Evolutionary conservation across 1,140 invertebrate genomes (phyloP).

Genomic region (Hyphantria cunea): DNA sequence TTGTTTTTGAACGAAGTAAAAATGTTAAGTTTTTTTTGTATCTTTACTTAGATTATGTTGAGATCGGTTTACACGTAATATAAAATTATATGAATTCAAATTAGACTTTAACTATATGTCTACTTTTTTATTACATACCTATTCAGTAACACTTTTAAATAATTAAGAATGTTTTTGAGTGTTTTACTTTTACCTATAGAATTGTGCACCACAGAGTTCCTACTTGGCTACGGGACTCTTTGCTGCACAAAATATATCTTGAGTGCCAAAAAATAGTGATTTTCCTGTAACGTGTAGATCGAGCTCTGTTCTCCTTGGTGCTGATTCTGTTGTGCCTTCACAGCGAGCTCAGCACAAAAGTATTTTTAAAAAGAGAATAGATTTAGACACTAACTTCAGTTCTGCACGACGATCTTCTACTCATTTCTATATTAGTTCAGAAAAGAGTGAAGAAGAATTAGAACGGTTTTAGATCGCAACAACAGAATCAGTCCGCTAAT

Average conservation of each 20-base stretch:
- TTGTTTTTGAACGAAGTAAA: conserved; percentile 11
- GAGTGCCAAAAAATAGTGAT: neutral
- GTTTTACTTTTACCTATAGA: neutral
- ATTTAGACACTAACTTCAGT: too few relatives aligned
- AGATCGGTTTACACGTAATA: conserved; percentile 2
- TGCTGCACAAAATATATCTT: neutral
- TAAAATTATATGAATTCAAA: neutral
- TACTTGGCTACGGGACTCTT: neutral
- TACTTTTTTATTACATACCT: neutral
- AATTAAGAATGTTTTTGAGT: neutral
- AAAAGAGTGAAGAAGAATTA: too few relatives aligned
- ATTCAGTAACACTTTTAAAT: neutral
- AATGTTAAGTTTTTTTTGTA: conserved; percentile 43
- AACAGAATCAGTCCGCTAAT: too few relatives aligned
- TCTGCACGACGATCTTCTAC: too few relatives aligned
- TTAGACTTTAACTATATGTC: neutral
- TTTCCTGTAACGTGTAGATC: neutral
- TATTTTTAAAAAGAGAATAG: too few relatives aligned
- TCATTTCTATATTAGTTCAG: too few relatives aligned
- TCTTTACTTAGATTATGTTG: conserved; percentile 27
- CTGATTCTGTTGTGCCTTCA: neutral
- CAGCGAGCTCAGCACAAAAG: too few relatives aligned
- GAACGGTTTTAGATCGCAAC: too few relatives aligned
- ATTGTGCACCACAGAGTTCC: neutral
- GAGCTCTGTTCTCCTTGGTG: neutral